Base-by-base conservation (phyloP, 2,888 invertebrate species). In the Ceriagrion tenellum region DNA sequence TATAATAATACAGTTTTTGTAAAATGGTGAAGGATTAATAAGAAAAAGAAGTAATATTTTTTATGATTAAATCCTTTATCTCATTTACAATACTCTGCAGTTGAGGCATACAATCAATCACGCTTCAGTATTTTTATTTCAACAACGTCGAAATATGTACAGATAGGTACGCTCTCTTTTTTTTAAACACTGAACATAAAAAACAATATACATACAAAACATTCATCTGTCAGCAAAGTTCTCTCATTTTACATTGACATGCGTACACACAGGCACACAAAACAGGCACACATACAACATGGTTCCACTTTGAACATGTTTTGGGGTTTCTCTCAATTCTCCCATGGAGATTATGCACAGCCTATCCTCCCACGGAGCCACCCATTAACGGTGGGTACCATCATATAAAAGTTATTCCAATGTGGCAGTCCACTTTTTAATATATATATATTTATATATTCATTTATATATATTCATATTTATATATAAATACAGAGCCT, bases 181-280 rank as follows among this genome's bases (percentile, higher is more conserved):
- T 69, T 47, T 69, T 69, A 93, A 47, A 63, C 93, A 93, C n/a
- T 93, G 69, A 47, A 93, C 93, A 74, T 93, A 93, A 69, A 93
- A 93, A 93, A 93, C 93, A 93, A 93, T 93, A 93, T 93, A 93
- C 93, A 93, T 69, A 69, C 93, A 69, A 93, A 59, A 93, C 93
- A 93, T 30, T 93, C 93, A 93, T 93, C 69, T 69, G 63, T 69
- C 47, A 93, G 69, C 63, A 93, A 93, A 35, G 26, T 91, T 59
- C 93, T 47, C 93, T 93, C 93, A 81, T 30, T 81, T 81, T 81
- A 81, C 81, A 81, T 81, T 81, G n/a, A 81, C 81, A 81, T 35
- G 35, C 81, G 35, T 81, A 81, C 81, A 93, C 93, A 63, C 63
- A 91, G 40, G 63, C 63, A 91, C 91, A 91, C 91, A 91, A 59